phyloP scores from a whole-genome alignment of 2,797 vertebrate genomes.

The Rhinophrynus dorsalis region DNA sequence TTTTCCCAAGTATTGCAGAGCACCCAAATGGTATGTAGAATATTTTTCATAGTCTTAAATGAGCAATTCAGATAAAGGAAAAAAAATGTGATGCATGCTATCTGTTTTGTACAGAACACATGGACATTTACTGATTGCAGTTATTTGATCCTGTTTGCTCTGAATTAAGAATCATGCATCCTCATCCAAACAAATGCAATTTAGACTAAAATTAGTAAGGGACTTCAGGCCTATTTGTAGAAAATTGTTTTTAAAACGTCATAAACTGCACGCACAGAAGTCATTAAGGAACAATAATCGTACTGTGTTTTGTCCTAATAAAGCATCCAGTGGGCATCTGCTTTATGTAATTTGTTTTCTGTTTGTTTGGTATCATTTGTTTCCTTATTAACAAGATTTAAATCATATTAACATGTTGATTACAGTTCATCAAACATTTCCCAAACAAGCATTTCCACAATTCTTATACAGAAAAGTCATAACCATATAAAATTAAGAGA shows the following conservation, averaged over 20 bases:
- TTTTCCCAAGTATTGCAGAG: too few relatives aligned
- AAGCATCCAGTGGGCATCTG: constrained; percentile 11
- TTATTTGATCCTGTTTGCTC: not conserved
- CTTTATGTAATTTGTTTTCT: constrained; percentile 3
- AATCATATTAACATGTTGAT: constrained; percentile 20
- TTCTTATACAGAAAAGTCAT: not conserved
- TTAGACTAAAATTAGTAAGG: not conserved
- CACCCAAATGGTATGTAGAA: too few relatives aligned
- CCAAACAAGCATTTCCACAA: constrained; percentile 1
- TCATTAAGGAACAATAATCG: constrained; percentile 7
- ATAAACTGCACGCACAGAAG: constrained; percentile 21
- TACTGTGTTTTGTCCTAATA: not conserved
- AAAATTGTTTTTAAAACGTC: constrained; percentile 21
- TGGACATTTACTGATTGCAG: not conserved
- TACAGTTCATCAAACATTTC: not conserved
- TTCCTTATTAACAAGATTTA: constrained; percentile 4
- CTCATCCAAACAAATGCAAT: not conserved
- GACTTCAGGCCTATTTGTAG: constrained; percentile 1
- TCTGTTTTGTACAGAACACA: not conserved
- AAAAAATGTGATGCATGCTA: too few relatives aligned
- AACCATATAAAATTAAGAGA: not conserved
- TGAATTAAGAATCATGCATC: not conserved
- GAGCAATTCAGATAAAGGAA: too few relatives aligned
- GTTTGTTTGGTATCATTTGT: not conserved
- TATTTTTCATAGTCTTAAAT: too few relatives aligned